Evolutionary conservation across 1,140 invertebrate genomes (phyloP).

Genomic region (Aphelinus atriplicis): DNA sequence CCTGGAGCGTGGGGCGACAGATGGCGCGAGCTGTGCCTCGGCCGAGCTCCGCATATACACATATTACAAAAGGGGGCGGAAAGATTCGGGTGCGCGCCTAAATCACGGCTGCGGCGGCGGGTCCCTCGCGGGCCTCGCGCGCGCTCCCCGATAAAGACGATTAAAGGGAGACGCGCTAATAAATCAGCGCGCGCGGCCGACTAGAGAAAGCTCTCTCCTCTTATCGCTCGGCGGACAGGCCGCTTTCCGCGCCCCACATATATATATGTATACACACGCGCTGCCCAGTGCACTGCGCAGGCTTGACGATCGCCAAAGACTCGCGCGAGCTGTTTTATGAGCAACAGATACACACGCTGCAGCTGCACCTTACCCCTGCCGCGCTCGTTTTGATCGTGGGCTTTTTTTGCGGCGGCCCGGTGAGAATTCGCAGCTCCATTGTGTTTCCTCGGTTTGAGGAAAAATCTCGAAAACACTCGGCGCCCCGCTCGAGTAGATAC

Average conservation of each 20-base stretch:
- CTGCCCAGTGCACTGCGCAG: too few relatives aligned
- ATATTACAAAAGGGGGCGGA: not conserved
- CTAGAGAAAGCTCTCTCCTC: conserved; percentile 39
- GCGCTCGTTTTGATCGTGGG: too few relatives aligned
- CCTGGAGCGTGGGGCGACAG: not conserved
- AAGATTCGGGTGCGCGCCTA: conserved; percentile 14
- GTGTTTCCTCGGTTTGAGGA: too few relatives aligned
- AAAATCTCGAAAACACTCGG: too few relatives aligned
- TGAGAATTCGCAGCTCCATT: too few relatives aligned
- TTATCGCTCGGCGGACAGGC: conserved; percentile 3
- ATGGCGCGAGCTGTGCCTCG: not conserved
- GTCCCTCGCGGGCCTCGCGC: not conserved
- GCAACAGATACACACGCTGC: too few relatives aligned
- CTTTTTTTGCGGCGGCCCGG: too few relatives aligned
- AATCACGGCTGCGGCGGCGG: conserved; percentile 12
- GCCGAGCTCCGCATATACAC: not conserved
- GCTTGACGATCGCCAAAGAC: too few relatives aligned
- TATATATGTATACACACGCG: too few relatives aligned
- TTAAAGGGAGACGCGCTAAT: conserved; percentile 28
- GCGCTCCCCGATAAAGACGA: conserved; percentile 28
- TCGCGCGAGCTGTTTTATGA: too few relatives aligned
- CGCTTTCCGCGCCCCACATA: not conserved
- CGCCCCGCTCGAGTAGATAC: too few relatives aligned
- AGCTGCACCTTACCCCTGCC: too few relatives aligned
- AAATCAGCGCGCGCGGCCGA: conserved; percentile 23